Evolutionary conservation across 2,113 vertebrate genomes (phyloP).

Genomic region (Copsychus sechellarum): DNA sequence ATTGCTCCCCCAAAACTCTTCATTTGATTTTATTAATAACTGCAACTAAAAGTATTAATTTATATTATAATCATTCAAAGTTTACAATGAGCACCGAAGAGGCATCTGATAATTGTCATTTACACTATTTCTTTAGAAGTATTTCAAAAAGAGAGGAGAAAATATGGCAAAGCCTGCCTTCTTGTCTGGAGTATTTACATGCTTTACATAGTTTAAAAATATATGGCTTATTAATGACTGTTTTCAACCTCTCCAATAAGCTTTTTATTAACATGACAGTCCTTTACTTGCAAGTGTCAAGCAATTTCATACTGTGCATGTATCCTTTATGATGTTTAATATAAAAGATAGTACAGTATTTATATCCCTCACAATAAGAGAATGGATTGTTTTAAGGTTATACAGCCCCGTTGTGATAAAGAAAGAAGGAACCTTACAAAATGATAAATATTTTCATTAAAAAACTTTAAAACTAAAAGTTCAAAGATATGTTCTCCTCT

Average conservation of each 20-base stretch:
- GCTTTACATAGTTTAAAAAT: conserved; percentile 76
- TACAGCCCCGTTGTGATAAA: conserved; percentile 72
- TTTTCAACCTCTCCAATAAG: conserved; percentile 70
- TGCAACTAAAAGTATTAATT: not conserved
- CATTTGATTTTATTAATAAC: not conserved
- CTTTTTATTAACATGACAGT: conserved; percentile 72
- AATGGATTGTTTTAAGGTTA: conserved; percentile 80
- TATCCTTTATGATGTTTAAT: conserved; percentile 73
- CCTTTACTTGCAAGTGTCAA: conserved; percentile 65
- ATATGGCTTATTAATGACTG: conserved; percentile 76
- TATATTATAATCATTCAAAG: not conserved
- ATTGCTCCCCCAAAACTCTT: not conserved
- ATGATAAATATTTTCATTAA: conserved; percentile 88
- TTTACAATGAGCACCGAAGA: not conserved
- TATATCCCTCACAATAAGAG: conserved; percentile 75
- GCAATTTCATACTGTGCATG: not conserved
- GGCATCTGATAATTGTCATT: not conserved
- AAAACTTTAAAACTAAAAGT: conserved; percentile 87
- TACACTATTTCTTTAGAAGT: conserved; percentile 30
- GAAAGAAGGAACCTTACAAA: conserved; percentile 78
- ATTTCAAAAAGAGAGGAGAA: conserved; percentile 35
- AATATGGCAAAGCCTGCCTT: conserved; percentile 53
- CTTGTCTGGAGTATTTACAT: conserved; percentile 69
- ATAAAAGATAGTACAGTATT: conserved; percentile 76
- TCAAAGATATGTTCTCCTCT: conserved; percentile 77